A percentile compares a stretch with the other conserved stretches of the same genome.
phyloP scores from a whole-genome alignment of 2,888 invertebrate genomes.

The Oscheius sp. region DNA sequence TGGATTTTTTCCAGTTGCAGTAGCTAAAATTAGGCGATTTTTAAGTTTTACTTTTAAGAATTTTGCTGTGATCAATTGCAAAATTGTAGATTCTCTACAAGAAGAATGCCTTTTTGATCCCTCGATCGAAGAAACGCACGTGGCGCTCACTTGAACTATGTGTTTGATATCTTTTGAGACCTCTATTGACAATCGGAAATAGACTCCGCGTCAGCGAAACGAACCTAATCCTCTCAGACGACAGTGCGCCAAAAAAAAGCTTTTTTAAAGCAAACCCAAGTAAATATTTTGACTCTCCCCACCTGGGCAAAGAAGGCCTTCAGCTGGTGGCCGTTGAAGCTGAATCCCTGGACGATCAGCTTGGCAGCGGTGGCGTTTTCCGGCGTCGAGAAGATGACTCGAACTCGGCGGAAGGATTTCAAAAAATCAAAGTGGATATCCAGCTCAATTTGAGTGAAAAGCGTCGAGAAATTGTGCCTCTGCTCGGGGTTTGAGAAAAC shows the following conservation, averaged over 20 bases:
- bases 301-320: conserved; percentile 69
- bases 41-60: too few relatives aligned
- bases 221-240: conserved; percentile 10
- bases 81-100: too few relatives aligned
- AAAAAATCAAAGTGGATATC: conserved; percentile 91
- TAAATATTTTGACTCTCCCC: too few relatives aligned
- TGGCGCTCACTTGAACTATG: too few relatives aligned
- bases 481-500: conserved; percentile 60
- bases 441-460: conserved; percentile 85
- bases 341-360: conserved; percentile 66
- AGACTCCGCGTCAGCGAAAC: neutral
- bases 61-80: too few relatives aligned
- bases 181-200: too few relatives aligned
- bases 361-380: conserved; percentile 69
- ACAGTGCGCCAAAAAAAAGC: neutral
- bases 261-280: neutral
- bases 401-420: conserved; percentile 80
- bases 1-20: too few relatives aligned
- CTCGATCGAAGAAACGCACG: too few relatives aligned
- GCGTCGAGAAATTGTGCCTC: conserved; percentile 78
- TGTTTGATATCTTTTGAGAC: too few relatives aligned
- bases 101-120: too few relatives aligned
- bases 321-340: conserved; percentile 64
- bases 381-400: conserved; percentile 60
- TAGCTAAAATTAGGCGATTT: too few relatives aligned